Evolutionary conservation across 2,888 invertebrate genomes (phyloP).

Genomic region (Cerceris rybyensis): DNA sequence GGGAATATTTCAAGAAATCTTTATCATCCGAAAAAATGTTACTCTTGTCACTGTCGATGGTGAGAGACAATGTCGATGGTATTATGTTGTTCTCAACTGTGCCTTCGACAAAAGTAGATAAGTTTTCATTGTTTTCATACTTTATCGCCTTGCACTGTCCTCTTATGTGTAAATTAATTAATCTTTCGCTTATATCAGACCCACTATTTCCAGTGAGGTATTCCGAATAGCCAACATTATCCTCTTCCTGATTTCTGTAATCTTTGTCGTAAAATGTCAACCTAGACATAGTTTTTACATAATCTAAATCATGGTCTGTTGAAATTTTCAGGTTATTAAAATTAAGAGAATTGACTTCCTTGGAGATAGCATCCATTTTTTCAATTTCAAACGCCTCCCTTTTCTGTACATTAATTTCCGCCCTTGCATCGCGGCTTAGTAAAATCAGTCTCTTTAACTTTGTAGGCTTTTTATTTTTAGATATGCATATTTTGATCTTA

Average conservation of each 20-base stretch:
- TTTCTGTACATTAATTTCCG: constrained; percentile 29
- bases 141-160: not conserved
- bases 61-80: constrained; percentile 47
- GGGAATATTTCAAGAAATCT: constrained; percentile 56
- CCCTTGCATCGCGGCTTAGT: constrained; percentile 36
- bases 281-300: constrained; percentile 55
- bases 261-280: constrained; percentile 64
- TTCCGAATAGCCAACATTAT: constrained; percentile 43
- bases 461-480: constrained; percentile 57
- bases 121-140: no score
- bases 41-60: constrained; percentile 38
- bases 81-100: constrained; percentile 33
- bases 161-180: constrained; percentile 43
- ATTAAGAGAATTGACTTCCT: constrained; percentile 50
- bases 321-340: constrained; percentile 67
- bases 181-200: constrained; percentile 57
- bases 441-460: constrained; percentile 59
- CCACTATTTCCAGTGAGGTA: constrained; percentile 43
- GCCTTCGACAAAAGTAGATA: no score
- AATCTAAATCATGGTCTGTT: constrained; percentile 54
- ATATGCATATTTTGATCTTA: constrained; percentile 27
- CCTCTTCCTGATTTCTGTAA: constrained; percentile 44
- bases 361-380: constrained; percentile 26
- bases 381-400: constrained; percentile 22
- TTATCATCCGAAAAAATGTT: constrained; percentile 19